A percentile compares a stretch with the other conserved stretches of the same genome.
Evolutionary conservation across 2,888 invertebrate genomes (phyloP).

Genomic region (Plutella xylostella): DNA sequence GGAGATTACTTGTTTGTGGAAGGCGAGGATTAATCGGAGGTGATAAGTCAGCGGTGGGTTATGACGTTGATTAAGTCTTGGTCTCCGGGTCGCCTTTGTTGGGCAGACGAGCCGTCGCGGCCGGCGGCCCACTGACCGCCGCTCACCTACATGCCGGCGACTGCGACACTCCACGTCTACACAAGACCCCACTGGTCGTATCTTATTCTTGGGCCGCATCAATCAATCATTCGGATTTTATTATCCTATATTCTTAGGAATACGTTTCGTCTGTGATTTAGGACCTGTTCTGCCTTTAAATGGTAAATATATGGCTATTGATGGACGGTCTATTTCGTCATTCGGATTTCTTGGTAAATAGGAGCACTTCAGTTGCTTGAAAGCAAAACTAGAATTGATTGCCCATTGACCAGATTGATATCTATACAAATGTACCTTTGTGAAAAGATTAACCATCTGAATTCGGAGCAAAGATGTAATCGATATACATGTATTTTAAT

Average conservation of each 20-base stretch:
- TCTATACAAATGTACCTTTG: too few relatives aligned
- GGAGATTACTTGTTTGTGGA: constrained; percentile 6
- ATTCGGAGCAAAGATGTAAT: not conserved
- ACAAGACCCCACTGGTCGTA: too few relatives aligned
- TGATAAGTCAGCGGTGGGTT: constrained; percentile 4
- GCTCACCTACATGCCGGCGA: constrained; percentile 3
- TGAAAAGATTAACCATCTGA: too few relatives aligned
- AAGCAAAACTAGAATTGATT: too few relatives aligned
- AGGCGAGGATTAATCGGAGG: not conserved
- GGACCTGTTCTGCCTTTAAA: too few relatives aligned
- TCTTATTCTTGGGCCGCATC: not conserved
- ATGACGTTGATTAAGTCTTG: constrained; percentile 4
- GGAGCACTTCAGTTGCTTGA: too few relatives aligned
- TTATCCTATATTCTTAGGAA: too few relatives aligned
- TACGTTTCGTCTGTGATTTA: too few relatives aligned
- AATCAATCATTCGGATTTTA: constrained; percentile 2
- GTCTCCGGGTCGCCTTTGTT: constrained; percentile 4
- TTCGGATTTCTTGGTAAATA: too few relatives aligned
- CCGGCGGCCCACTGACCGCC: constrained; percentile 2
- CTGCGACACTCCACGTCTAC: not conserved
- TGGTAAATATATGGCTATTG: too few relatives aligned
- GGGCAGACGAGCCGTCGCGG: not conserved
- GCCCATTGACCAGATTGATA: too few relatives aligned
- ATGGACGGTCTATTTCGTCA: too few relatives aligned
- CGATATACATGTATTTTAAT: not conserved